Evolutionary conservation across 1,140 invertebrate genomes (phyloP).

Genomic region (Achroia grisella): DNA sequence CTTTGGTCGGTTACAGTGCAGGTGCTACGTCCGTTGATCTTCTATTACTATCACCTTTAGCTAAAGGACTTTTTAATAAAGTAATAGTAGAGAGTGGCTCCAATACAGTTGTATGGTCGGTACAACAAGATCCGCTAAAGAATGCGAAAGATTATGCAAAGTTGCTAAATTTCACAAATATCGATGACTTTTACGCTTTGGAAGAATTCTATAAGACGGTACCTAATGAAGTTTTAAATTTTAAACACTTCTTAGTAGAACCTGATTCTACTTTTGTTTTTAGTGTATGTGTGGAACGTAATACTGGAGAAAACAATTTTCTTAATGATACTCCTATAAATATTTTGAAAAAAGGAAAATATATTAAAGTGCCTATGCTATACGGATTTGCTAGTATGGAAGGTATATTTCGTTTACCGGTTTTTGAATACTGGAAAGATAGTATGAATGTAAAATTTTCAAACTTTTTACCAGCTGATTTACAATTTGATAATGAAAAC

Average conservation of each 20-base stretch:
- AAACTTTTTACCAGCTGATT: constrained; percentile 31
- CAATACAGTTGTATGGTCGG: constrained; percentile 14
- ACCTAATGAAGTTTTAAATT: constrained; percentile 21
- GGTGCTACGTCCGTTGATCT: constrained; percentile 31
- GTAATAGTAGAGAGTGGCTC: constrained; percentile 32
- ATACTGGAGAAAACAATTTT: constrained; percentile 24
- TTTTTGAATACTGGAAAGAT: constrained; percentile 24
- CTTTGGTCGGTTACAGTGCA: constrained; percentile 33
- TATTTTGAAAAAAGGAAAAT: constrained; percentile 35
- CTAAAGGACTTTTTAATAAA: constrained; percentile 39
- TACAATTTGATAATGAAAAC: constrained; percentile 23
- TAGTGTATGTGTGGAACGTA: constrained; percentile 35
- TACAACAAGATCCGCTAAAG: constrained; percentile 30
- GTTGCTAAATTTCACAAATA: constrained; percentile 16
- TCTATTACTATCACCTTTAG: constrained; percentile 28
- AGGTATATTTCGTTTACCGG: constrained; percentile 25
- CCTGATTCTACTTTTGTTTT: constrained; percentile 22
- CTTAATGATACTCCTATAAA: constrained; percentile 33
- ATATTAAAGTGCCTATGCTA: constrained; percentile 31
- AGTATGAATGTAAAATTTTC: constrained; percentile 35
- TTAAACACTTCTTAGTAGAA: constrained; percentile 12
- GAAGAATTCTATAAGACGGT: constrained; percentile 39
- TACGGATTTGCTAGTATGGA: constrained; percentile 43
- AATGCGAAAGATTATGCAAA: constrained; percentile 29
- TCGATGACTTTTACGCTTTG: constrained; percentile 28